phyloP scores from a whole-genome alignment of 2,113 vertebrate species.

The Anhinga rufa region DNA sequence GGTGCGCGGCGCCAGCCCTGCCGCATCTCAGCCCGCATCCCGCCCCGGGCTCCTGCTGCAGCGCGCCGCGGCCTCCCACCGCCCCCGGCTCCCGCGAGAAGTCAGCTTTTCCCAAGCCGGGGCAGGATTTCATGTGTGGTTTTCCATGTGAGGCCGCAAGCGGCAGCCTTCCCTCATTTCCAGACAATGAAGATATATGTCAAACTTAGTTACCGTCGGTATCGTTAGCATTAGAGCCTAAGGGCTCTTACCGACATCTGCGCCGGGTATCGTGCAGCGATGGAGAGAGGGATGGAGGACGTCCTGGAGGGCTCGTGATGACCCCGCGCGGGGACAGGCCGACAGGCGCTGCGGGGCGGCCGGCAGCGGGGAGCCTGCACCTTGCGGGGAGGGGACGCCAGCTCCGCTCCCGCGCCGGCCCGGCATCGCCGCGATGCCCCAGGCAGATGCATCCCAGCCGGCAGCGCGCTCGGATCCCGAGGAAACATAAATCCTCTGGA shows the following conservation, averaged over 20 bases:
- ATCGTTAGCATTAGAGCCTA: not conserved
- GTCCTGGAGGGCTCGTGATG: not conserved
- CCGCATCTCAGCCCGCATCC: not conserved
- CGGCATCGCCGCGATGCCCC: accelerated
- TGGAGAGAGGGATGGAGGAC: not conserved
- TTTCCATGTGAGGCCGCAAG: accelerated
- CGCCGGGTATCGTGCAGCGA: not conserved
- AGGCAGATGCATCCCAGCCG: accelerated
- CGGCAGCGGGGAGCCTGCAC: not conserved
- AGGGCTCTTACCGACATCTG: not conserved
- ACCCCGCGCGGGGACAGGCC: too few species aligned
- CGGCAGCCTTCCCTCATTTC: not conserved
- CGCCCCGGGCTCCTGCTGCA: too few species aligned
- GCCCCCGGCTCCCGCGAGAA: accelerated
- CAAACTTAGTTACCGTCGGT: not conserved
- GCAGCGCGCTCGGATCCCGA: not conserved
- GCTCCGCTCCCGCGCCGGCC: not conserved
- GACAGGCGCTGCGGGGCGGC: not conserved
- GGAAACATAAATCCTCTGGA: not conserved
- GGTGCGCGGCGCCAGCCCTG: not conserved
- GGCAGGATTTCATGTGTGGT: not conserved
- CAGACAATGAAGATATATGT: not conserved
- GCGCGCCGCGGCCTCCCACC: not conserved
- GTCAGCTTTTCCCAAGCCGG: accelerated
- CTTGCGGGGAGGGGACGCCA: not conserved